Conservation (phyloP, 92 coral and sea anemone genomes). For the Palythoa heliodiscus region DNA sequence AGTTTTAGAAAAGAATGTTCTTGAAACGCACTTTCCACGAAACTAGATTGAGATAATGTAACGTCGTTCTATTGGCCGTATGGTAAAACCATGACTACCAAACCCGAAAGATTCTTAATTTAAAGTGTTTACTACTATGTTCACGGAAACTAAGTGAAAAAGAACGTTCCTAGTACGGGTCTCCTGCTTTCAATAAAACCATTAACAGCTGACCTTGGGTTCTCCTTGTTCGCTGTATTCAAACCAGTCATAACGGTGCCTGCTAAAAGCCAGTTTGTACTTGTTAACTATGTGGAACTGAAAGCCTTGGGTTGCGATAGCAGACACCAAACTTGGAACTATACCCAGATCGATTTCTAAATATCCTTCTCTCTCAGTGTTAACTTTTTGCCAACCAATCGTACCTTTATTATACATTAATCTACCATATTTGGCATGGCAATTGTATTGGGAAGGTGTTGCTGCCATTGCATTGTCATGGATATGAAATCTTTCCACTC, state of each 20-base stretch:
- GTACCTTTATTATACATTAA: neutral
- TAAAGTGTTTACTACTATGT: no score
- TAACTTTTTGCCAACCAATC: neutral
- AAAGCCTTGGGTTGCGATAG: slow-evolving; percentile 18
- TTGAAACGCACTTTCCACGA: no score
- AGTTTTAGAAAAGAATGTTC: no score
- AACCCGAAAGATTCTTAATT: no score
- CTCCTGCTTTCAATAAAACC: neutral
- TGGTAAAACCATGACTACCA: no score
- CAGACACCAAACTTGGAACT: slow-evolving; percentile 30
- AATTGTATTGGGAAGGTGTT: neutral
- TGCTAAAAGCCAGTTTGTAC: slow-evolving; percentile 26
- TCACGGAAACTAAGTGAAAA: no score
- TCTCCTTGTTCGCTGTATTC: slow-evolving; percentile 29
- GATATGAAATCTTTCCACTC: slow-evolving; percentile 26
- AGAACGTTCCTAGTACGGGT: no score
- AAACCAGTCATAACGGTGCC: slow-evolving; percentile 34
- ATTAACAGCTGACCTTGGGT: slow-evolving; percentile 11
- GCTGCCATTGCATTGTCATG: neutral
- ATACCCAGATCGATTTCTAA: slow-evolving; percentile 26
- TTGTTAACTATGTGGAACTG: neutral
- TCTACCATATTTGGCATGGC: neutral
- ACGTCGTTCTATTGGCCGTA: no score
- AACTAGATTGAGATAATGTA: no score
- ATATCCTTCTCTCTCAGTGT: neutral